A percentile compares a stretch with the other conserved stretches of the same genome.
Evolutionary conservation across 2,888 invertebrate species (phyloP).

Genomic region (Cordilura impudica): DNA sequence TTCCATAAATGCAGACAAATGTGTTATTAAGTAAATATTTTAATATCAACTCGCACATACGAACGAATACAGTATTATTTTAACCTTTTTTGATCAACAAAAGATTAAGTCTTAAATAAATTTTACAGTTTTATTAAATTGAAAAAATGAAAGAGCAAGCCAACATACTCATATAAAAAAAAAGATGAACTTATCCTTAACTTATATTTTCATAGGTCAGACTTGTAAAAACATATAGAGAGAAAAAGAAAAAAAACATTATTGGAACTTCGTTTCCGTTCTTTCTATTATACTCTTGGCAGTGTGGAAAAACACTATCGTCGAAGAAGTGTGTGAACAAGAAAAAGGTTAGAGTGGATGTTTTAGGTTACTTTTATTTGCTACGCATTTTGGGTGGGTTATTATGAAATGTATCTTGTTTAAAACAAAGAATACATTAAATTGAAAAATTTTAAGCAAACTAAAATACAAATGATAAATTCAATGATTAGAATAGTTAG

Average conservation of each 20-base stretch:
- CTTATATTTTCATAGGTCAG: constrained; percentile 62
- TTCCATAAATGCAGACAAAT: constrained; percentile 8
- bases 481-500: too few species aligned
- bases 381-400: neutral
- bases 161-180: neutral
- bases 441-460: neutral
- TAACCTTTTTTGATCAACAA: constrained; percentile 55
- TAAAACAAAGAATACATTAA: neutral
- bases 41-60: too few species aligned
- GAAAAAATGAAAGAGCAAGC: neutral
- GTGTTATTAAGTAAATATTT: constrained; percentile 49
- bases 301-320: neutral
- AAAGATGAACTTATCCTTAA: constrained; percentile 22
- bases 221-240: constrained; percentile 48
- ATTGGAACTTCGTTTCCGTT: constrained; percentile 56
- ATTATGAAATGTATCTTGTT: neutral
- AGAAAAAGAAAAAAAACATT: constrained; percentile 52
- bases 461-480: neutral
- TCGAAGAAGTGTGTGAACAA: too few species aligned
- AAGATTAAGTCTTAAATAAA: constrained; percentile 44
- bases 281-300: neutral
- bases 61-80: constrained; percentile 43
- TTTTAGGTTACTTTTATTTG: neutral
- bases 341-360: neutral
- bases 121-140: neutral